Evolutionary conservation across 2,888 invertebrate species (phyloP).

Genomic region (Synergus laeviventris): DNA sequence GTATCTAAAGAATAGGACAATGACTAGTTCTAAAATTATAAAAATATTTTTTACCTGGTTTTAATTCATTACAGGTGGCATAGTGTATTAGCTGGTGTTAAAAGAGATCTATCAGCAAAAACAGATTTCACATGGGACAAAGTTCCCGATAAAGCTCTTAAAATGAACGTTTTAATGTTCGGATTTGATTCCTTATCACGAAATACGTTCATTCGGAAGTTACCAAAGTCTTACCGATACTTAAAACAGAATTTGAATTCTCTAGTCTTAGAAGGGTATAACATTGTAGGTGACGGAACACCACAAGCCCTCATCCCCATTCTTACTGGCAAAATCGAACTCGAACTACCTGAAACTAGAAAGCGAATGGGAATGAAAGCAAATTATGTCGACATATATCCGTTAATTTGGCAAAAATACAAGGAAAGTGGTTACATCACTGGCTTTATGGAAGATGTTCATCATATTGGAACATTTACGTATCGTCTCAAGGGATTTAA

Average conservation of each 20-base stretch:
- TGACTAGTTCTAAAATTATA: background rate
- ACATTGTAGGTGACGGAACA: constrained; percentile 92
- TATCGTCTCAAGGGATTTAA: constrained; percentile 92
- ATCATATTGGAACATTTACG: constrained; percentile 90
- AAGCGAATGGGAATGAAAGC: constrained; percentile 81
- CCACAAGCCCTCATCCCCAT: constrained; percentile 92
- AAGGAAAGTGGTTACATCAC: constrained; percentile 83
- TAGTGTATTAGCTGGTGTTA: constrained; percentile 82
- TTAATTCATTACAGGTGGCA: constrained; percentile 78
- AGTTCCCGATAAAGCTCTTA: constrained; percentile 75
- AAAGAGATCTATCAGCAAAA: constrained; percentile 75
- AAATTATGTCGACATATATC: constrained; percentile 85
- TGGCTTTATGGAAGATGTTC: constrained; percentile 92
- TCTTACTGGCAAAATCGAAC: constrained; percentile 88
- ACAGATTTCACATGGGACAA: constrained; percentile 77
- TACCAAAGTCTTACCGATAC: constrained; percentile 86
- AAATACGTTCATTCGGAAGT: constrained; percentile 86
- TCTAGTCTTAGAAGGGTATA: constrained; percentile 85
- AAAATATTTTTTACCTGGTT: background rate
- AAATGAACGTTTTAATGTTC: constrained; percentile 87
- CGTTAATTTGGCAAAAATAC: constrained; percentile 91
- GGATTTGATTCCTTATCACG: constrained; percentile 93
- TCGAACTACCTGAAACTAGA: constrained; percentile 92
- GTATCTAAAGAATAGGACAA: background rate
- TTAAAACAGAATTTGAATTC: constrained; percentile 81